Evolutionary conservation across 2,113 vertebrate genomes (phyloP), one percentile per base, ranked within the genome.

Genomic region (Pungitius pungitius): DNA sequence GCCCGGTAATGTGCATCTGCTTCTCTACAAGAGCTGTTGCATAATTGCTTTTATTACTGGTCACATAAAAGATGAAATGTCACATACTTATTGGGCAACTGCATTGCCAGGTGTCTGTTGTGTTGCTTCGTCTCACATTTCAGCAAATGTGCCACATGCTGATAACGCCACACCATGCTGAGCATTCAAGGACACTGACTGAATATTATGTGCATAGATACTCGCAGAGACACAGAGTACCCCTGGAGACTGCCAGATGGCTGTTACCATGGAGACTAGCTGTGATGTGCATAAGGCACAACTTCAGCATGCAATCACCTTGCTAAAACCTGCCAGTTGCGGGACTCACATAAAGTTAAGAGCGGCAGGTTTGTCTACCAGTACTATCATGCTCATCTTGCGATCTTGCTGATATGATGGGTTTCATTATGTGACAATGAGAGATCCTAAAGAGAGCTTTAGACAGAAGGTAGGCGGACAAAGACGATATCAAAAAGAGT

Each of bases 181-280:
- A 54, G 58, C 81, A 80, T 71, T 81, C 84, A 81, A 88, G 83
- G 83, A 78, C 68, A 63, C 49, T 76, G 76, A 79, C 66, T 82
- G 74, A 86, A 52, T 71, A 85, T 82, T 81, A 71, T 57, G 52
- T 26, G 11, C 61, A 73, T 62, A 73, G 18, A 18, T 54, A 65
- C 27, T 22, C 69, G 75, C 40, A 42, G 30, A 30, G 30, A 33
- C 47, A 61, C 47, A 47, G 40, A 11, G 13, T 11, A 49, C 4
- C 30, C 57, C 59, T 56, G 58, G 54, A 80, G 56, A 83, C n/a
- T 6, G 68, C 71, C 82, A 81, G 89, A 86, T 80, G 74, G 74
- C 70, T 85, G 92, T 93, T 90, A 76, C 92, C 89, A 91, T 90
- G 89, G 93, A 84, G 82, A 93, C 89, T 67, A 35, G 73, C 73